Conservation (phyloP, 2,888 invertebrate genomes). For the Meteorus colon region DNA sequence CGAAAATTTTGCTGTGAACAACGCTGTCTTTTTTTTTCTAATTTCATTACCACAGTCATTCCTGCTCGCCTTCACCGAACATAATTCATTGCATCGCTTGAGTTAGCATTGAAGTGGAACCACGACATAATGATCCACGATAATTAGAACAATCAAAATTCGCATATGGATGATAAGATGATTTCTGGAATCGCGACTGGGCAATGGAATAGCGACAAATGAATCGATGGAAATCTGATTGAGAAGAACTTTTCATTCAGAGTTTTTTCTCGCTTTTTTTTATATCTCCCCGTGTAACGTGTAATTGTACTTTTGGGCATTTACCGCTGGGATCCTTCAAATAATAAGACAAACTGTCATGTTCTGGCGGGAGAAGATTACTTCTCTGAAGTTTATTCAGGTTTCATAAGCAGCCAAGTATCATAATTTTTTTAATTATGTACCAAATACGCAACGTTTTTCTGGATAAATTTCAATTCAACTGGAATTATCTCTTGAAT, state of each 20-base stretch:
- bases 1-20: neutral
- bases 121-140: constrained; percentile 4
- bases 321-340: neutral
- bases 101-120: neutral
- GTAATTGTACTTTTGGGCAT: neutral
- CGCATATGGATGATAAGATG: neutral
- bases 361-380: neutral
- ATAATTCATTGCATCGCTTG: too few relatives aligned
- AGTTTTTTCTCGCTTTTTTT: neutral
- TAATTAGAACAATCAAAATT: constrained; percentile 2
- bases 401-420: neutral
- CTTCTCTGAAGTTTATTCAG: neutral
- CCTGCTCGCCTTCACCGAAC: neutral
- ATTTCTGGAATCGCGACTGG: constrained; percentile 10
- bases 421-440: neutral
- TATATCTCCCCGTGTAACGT: neutral
- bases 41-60: neutral
- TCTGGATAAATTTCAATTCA: too few relatives aligned
- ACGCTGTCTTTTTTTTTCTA: neutral
- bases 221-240: constrained; percentile 5
- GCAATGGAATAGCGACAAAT: neutral
- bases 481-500: too few relatives aligned
- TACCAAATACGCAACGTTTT: neutral
- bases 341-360: neutral
- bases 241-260: neutral